These are phyloP conservation scores for Piaya cayana DNA, from an alignment of 2,113 vertebrate genomes.

Conservation along the genomic window DNA sequence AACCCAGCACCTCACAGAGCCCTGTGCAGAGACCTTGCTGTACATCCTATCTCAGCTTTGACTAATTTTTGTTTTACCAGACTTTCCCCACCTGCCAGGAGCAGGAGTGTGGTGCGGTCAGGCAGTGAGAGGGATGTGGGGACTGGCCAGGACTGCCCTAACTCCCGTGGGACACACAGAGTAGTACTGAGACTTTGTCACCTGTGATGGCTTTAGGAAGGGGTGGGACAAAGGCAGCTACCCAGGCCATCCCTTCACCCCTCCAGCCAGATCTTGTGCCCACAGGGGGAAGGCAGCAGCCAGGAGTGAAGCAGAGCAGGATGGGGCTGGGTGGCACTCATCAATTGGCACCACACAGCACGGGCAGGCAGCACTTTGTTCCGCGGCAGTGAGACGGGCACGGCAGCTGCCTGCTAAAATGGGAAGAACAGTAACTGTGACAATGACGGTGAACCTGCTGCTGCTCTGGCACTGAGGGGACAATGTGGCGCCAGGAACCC, in stretches of 20 bases:
- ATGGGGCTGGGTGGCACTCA: not conserved
- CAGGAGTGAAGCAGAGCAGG: not conserved
- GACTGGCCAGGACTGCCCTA: not conserved
- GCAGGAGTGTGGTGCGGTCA: fast-evolving
- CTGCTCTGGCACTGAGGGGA: not conserved
- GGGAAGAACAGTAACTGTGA: not conserved
- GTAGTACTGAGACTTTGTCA: not conserved
- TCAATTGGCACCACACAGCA: not conserved
- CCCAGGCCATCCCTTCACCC: not conserved
- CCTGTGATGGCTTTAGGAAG: not conserved
- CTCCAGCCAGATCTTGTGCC: fast-evolving
- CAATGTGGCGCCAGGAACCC: fast-evolving
- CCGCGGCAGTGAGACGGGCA: fast-evolving
- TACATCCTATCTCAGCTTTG: too few species aligned
- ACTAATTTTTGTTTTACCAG: not conserved
- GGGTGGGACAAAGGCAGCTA: not conserved
- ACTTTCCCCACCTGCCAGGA: not conserved
- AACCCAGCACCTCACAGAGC: not conserved
- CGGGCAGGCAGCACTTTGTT: not conserved
- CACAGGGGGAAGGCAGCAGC: not conserved
- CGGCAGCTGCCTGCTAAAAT: conserved; percentile 49
- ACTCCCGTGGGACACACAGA: fast-evolving
- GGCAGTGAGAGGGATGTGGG: fast-evolving
- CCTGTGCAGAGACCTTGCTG: fast-evolving
- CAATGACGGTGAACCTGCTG: not conserved